These are phyloP conservation scores for Pantelozetes paolii DNA, from an alignment of 2,888 invertebrate species.

Conservation along the genomic window DNA sequence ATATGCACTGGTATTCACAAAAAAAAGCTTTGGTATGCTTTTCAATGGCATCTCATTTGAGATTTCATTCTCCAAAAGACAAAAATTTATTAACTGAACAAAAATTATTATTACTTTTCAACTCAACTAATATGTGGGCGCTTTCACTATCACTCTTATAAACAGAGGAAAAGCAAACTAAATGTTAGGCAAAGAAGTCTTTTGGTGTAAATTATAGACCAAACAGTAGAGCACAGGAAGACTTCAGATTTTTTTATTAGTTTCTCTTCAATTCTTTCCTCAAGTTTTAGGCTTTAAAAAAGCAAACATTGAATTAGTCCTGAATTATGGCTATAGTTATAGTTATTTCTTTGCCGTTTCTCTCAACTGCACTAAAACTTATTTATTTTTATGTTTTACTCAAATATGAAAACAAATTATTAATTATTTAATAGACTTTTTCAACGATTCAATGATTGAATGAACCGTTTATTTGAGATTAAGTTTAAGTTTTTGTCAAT, in stretches of 20 bases:
- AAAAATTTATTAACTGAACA: slow-evolving; percentile 1
- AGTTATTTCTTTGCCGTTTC: background rate
- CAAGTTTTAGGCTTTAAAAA: background rate
- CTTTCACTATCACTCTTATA: background rate
- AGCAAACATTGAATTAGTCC: slow-evolving; percentile 13
- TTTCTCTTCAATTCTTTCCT: background rate
- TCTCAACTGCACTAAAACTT: background rate
- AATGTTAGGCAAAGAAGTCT: background rate
- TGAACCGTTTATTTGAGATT: background rate
- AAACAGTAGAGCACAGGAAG: background rate
- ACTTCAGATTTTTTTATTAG: background rate
- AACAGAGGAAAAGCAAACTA: background rate
- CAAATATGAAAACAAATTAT: slow-evolving; percentile 4
- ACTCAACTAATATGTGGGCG: background rate
- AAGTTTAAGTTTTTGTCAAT: too few species aligned
- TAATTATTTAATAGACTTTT: slow-evolving; percentile 4
- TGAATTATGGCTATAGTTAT: slow-evolving; percentile 2
- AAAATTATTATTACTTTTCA: background rate
- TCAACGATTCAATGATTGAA: too few species aligned
- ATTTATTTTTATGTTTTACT: background rate
- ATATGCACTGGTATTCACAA: background rate
- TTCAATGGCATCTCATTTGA: background rate
- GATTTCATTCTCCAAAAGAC: background rate
- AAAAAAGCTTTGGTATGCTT: background rate
- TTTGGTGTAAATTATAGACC: background rate